Evolutionary conservation across 2,113 vertebrate species (phyloP), one percentile per base, ranked within the genome.

Genomic region (Connochaetes taurinus): DNA sequence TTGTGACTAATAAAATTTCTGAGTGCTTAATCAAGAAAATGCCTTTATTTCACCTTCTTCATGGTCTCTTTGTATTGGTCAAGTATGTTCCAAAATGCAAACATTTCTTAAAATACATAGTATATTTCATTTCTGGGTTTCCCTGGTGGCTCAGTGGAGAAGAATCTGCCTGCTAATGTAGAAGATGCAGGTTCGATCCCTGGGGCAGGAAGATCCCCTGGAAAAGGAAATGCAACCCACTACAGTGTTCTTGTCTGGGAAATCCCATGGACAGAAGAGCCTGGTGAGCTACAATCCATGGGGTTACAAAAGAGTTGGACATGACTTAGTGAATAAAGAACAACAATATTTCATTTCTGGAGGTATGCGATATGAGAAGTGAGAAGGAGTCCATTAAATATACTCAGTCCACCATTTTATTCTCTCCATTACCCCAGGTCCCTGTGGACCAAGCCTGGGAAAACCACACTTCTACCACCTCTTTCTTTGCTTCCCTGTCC

Each of bases 1-100:
- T 83, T 90, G 50, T 50, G 80, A 52, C 40, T 83, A 52, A 97
- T 36, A 83, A 94, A 36, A 95, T 95, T 97, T 90, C 19, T 55
- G 33, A 91, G 80, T 78, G 15, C 10, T 90, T 67, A 83, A 52
- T 5, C 58, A 53, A 89, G 67, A 97, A 95, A 89, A 97, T 78
- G 11, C 31, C 40, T 91, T 62, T 91, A 55, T 91, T 90, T 90
- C 36, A 87, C 10, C 50, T 5, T 82, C 27, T 40, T 87, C 43
- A 16, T 87, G 80, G 50, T 93, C 62, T 97, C 33, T 93, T 89
- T 62, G 40, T 33, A 81, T 90, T 84, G 47, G 36, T 78, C 17
- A 94, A 90, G 27, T 85, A 1, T 94, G 90, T 83, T 93, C 40
- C 58, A 93, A 14, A 81, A 64, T 83, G 67, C 55, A 25, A 64